These are phyloP conservation scores for Pinctada fucata DNA, from an alignment of 2,888 invertebrate species.

Conservation along the genomic window DNA sequence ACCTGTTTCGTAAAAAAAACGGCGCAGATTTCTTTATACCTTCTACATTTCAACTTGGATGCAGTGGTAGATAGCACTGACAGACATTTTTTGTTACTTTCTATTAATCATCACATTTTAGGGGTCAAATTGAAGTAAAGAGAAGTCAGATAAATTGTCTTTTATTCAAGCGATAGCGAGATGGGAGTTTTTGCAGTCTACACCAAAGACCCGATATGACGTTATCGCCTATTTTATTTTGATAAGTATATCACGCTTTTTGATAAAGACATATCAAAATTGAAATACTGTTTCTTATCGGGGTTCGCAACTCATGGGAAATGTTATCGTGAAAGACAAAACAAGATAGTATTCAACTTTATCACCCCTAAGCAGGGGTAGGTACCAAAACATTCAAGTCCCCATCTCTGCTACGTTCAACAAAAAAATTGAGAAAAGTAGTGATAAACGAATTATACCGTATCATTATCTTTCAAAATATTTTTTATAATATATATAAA, in stretches of 20 bases:
- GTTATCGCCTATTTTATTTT: constrained; percentile 15
- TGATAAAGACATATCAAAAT: constrained; percentile 46
- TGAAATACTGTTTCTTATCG: constrained; percentile 44
- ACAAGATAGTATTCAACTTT: constrained; percentile 31
- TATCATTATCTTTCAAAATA: too few species aligned
- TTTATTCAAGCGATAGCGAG: constrained; percentile 15
- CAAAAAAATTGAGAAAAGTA: too few species aligned
- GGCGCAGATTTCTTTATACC: too few species aligned
- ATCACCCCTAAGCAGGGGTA: constrained; percentile 14
- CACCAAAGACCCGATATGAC: neutral
- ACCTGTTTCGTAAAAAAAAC: too few species aligned
- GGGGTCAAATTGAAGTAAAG: constrained; percentile 13
- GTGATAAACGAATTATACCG: too few species aligned
- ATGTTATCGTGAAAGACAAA: constrained; percentile 37
- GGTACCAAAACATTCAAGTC: too few species aligned
- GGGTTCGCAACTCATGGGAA: constrained; percentile 43
- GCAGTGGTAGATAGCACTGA: neutral
- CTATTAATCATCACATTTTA: constrained; percentile 22
- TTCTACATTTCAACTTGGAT: too few species aligned
- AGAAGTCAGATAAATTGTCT: constrained; percentile 19
- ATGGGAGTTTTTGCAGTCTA: constrained; percentile 1
- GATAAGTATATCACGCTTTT: constrained; percentile 39
- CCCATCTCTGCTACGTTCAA: too few species aligned
- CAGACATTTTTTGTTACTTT: neutral
- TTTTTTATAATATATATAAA: too few species aligned